Evolutionary conservation across 2,113 vertebrate genomes (phyloP).

Genomic region (Zosterops japonicus): DNA sequence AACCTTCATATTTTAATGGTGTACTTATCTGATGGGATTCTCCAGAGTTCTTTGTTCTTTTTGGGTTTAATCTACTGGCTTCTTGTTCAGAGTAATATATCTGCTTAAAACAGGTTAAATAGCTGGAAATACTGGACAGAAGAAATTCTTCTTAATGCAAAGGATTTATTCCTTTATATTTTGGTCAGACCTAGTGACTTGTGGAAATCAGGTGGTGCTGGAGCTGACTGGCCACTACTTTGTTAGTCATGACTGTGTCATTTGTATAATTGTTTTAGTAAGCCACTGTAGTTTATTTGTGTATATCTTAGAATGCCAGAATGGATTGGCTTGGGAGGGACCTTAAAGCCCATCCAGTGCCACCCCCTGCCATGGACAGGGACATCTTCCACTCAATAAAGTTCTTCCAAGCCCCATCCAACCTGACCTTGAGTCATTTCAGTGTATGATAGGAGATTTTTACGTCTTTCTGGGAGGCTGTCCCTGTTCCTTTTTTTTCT

Average conservation of each 20-base stretch:
- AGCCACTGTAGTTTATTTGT: not conserved
- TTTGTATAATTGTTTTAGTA: not conserved
- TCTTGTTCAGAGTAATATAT: not conserved
- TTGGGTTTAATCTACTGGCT: not conserved
- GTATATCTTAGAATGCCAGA: not conserved
- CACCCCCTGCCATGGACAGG: not conserved
- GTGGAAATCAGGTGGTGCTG: not conserved
- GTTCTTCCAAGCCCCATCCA: not conserved
- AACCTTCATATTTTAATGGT: not conserved
- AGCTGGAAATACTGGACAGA: not conserved
- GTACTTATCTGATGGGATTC: accelerated
- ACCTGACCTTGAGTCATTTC: not conserved
- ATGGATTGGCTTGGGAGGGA: not conserved
- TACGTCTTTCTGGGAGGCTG: not conserved
- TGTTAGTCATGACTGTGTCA: not conserved
- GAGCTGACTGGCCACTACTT: not conserved
- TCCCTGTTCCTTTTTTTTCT: not conserved
- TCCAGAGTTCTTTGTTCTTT: not conserved
- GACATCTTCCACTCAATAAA: not conserved
- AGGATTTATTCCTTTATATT: not conserved
- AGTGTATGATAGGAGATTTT: not conserved
- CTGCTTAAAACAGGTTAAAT: not conserved
- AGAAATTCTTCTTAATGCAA: not conserved
- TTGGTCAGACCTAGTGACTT: not conserved
- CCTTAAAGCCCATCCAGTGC: not conserved